Evolutionary conservation across 1,140 invertebrate genomes (phyloP).

Genomic region (Leptinotarsa defecta): DNA sequence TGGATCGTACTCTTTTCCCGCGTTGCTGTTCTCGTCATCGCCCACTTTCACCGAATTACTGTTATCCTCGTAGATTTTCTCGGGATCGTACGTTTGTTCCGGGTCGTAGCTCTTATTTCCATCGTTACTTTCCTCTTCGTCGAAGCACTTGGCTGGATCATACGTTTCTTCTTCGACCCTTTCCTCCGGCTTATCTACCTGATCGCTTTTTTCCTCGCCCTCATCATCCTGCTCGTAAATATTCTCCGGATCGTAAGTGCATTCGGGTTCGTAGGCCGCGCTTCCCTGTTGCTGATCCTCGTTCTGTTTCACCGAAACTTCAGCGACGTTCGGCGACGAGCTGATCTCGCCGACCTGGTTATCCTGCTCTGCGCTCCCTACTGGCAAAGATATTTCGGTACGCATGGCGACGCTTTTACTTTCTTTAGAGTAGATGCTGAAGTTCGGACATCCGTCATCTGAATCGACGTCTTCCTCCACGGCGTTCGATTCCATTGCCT

Average conservation of each 20-base stretch:
- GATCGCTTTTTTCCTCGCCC: neutral
- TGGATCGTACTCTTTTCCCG: neutral
- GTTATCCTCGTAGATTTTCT: slow-evolving; percentile 4
- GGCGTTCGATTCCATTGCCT: slow-evolving; percentile 37
- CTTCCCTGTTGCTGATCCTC: neutral
- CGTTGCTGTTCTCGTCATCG: neutral
- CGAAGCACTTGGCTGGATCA: neutral
- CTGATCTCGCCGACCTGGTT: slow-evolving; percentile 50
- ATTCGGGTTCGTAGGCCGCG: neutral
- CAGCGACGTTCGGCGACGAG: slow-evolving; percentile 39
- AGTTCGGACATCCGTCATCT: slow-evolving; percentile 79
- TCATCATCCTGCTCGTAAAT: slow-evolving; percentile 16
- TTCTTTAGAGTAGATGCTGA: slow-evolving; percentile 79
- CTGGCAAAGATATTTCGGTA: slow-evolving; percentile 56
- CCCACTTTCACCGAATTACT: neutral
- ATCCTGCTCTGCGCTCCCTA: slow-evolving; percentile 28
- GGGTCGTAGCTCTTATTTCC: slow-evolving; percentile 12
- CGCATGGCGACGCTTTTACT: slow-evolving; percentile 74
- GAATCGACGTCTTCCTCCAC: slow-evolving; percentile 62
- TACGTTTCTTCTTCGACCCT: neutral
- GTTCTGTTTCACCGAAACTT: neutral
- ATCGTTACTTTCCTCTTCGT: slow-evolving; percentile 16
- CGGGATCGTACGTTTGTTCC: slow-evolving; percentile 24
- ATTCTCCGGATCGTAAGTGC: slow-evolving; percentile 23
- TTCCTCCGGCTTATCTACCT: too few species aligned